A percentile compares a stretch with the other conserved stretches of the same genome.
Evolutionary conservation across 2,888 invertebrate species (phyloP).

Genomic region (Euproctis similis): DNA sequence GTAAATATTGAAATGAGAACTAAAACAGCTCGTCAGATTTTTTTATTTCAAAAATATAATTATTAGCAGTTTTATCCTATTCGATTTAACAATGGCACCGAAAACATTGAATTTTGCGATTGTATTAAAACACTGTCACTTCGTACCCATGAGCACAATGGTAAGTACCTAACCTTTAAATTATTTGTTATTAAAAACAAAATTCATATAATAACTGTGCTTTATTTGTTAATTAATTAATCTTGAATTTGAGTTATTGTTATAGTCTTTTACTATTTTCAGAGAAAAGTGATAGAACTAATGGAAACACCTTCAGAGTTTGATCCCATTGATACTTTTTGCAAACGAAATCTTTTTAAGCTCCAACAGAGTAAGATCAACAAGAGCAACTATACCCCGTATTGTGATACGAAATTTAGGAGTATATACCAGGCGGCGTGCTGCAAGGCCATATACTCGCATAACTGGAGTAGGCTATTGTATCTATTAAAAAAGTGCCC

Average conservation of each 20-base stretch:
- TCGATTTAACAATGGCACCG: neutral
- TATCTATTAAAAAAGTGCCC: constrained; percentile 51
- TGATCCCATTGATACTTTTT: constrained; percentile 24
- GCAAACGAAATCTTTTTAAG: constrained; percentile 36
- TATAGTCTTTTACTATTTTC: constrained; percentile 4
- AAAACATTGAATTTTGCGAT: constrained; percentile 7
- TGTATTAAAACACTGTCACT: constrained; percentile 27
- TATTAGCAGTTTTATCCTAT: no score
- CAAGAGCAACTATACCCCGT: constrained; percentile 1
- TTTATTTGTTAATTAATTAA: no score
- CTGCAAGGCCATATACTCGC: constrained; percentile 47
- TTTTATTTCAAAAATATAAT: no score
- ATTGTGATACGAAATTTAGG: constrained; percentile 11
- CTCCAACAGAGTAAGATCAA: constrained; percentile 30
- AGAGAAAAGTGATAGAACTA: constrained; percentile 41
- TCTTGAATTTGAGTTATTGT: no score
- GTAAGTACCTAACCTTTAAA: no score
- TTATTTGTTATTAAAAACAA: no score
- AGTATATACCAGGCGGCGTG: constrained; percentile 29
- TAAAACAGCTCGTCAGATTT: no score
- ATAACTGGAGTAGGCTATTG: constrained; percentile 55
- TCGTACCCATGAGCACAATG: constrained; percentile 44
- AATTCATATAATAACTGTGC: no score
- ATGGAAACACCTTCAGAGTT: constrained; percentile 22
- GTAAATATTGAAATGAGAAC: no score